Conservation (phyloP, 2,113 vertebrate species). For the Montifringilla adamsi region DNA sequence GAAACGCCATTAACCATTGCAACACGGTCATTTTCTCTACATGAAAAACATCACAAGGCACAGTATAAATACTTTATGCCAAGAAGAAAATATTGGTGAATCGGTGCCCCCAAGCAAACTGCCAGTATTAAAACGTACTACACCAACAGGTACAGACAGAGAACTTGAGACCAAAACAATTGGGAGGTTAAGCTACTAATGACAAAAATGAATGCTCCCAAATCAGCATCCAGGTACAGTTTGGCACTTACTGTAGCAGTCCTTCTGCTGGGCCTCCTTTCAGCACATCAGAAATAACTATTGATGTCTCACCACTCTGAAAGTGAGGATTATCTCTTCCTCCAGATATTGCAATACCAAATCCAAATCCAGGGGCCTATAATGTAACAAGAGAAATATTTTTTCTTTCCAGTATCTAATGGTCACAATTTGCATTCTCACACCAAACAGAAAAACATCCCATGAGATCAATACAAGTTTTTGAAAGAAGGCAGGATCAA, state of each 20-base stretch:
- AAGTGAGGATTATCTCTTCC: conserved; percentile 99
- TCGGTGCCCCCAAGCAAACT: neutral
- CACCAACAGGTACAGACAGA: neutral
- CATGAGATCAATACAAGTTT: neutral
- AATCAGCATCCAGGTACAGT: neutral
- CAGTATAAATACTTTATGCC: neutral
- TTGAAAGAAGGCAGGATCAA: neutral
- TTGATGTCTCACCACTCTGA: conserved; percentile 98
- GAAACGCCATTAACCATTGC: conserved; percentile 99
- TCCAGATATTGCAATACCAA: conserved; percentile 98
- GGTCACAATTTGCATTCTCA: neutral
- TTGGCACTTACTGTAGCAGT: conserved; percentile 88
- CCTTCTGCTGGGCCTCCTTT: conserved; percentile 98
- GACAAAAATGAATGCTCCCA: neutral
- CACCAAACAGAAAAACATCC: neutral
- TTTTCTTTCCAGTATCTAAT: neutral
- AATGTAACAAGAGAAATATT: neutral
- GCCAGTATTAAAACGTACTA: neutral
- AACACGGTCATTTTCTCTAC: conserved; percentile 96
- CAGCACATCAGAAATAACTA: conserved; percentile 97
- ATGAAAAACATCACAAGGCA: neutral
- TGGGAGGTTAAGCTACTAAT: neutral
- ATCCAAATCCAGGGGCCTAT: conserved; percentile 97
- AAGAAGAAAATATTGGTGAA: neutral
- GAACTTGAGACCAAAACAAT: neutral